phyloP scores from a whole-genome alignment of 2,888 invertebrate genomes.

The Rosalia funebris region DNA sequence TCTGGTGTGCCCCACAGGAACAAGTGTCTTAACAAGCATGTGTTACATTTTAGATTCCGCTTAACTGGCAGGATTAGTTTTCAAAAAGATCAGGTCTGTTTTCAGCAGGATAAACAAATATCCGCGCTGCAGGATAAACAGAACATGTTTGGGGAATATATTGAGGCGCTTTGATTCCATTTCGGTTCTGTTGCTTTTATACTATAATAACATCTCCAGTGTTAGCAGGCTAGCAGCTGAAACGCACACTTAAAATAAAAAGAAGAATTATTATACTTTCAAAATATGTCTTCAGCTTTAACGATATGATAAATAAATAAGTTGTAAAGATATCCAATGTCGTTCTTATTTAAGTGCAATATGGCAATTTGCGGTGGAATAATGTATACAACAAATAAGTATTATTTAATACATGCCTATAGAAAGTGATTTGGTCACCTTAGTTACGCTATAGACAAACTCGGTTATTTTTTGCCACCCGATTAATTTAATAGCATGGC shows the following conservation, averaged over 20 bases:
- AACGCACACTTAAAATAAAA: not conserved
- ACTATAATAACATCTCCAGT: not conserved
- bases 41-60: slow-evolving; percentile 10
- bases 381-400: not conserved
- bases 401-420: not conserved
- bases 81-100: slow-evolving; percentile 15
- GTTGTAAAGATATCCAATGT: too few relatives aligned
- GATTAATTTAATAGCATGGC: not conserved
- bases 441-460: not conserved
- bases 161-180: slow-evolving; percentile 9
- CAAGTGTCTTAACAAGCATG: slow-evolving; percentile 25
- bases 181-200: slow-evolving; percentile 4
- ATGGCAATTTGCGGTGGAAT: not conserved
- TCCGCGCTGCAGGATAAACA: slow-evolving; percentile 2
- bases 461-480: not conserved
- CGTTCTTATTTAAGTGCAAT: not conserved
- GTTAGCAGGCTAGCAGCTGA: slow-evolving; percentile 1
- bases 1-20: slow-evolving; percentile 16
- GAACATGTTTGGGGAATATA: not conserved
- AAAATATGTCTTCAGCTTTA: too few relatives aligned
- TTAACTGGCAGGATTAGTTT: slow-evolving; percentile 10
- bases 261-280: too few relatives aligned
- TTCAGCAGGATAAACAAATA: slow-evolving; percentile 6
- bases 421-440: not conserved
- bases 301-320: too few relatives aligned